These are phyloP conservation scores for Chloroclystis v-ata DNA, from an alignment of 2,888 invertebrate genomes.

Conservation along the genomic window DNA sequence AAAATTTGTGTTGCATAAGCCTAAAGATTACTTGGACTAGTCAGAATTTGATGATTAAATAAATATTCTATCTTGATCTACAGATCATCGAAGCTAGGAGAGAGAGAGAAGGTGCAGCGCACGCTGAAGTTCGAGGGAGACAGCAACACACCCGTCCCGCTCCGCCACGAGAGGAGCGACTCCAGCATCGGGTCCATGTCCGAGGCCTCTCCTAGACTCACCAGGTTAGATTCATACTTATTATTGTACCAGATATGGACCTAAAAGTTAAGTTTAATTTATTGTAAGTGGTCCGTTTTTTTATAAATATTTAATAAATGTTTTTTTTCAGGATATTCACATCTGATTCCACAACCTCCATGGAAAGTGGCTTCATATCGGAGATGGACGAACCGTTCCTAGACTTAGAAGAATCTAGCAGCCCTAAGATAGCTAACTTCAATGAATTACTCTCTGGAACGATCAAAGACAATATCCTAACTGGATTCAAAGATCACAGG, in stretches of 20 bases:
- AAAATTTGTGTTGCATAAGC: too few species aligned
- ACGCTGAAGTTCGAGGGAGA: too few species aligned
- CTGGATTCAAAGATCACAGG: constrained; percentile 5
- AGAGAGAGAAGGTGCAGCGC: too few species aligned
- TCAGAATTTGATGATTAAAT: too few species aligned
- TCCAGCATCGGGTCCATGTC: constrained; percentile 52
- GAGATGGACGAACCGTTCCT: constrained; percentile 66
- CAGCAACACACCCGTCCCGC: background rate
- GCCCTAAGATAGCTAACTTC: constrained; percentile 64
- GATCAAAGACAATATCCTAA: constrained; percentile 50
- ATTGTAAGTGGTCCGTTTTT: too few species aligned
- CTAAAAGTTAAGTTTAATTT: too few species aligned
- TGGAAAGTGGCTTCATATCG: constrained; percentile 71
- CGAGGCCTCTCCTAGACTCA: background rate
- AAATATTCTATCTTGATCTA: too few species aligned
- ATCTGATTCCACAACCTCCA: constrained; percentile 59
- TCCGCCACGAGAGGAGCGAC: constrained; percentile 53
- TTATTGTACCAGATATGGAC: too few species aligned
- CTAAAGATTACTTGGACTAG: too few species aligned
- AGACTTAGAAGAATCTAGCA: constrained; percentile 62
- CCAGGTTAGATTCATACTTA: background rate
- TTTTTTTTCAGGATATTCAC: constrained; percentile 41
- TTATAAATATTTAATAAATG: too few species aligned
- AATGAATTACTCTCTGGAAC: constrained; percentile 56
- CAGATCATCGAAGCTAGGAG: too few species aligned